These are phyloP conservation scores for Littorina saxatilis DNA, from an alignment of 1,140 invertebrate genomes.

Conservation along the genomic window DNA sequence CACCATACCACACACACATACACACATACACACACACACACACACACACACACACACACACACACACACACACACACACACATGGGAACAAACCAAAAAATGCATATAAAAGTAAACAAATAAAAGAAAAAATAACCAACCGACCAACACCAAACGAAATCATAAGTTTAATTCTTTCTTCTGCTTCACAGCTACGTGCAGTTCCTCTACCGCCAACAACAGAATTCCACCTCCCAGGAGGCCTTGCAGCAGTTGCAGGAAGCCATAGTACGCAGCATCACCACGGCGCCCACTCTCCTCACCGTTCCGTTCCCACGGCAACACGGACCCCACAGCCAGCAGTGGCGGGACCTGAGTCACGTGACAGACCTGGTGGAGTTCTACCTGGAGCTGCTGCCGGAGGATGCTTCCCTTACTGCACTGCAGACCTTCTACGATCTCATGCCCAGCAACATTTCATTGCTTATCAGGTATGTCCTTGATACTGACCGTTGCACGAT, in stretches of 20 bases:
- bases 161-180: too few relatives aligned
- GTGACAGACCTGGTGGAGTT: constrained; percentile 58
- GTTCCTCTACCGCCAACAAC: constrained; percentile 14
- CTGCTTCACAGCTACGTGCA: constrained; percentile 23
- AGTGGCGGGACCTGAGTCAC: constrained; percentile 56
- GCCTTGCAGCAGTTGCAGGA: constrained; percentile 33
- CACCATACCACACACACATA: too few relatives aligned
- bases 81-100: too few relatives aligned
- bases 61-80: too few relatives aligned
- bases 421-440: constrained; percentile 53
- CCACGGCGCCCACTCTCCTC: constrained; percentile 54
- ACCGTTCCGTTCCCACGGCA: constrained; percentile 41
- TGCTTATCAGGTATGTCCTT: constrained; percentile 52
- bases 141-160: too few relatives aligned
- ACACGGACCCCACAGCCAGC: constrained; percentile 11
- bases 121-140: too few relatives aligned
- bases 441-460: constrained; percentile 60
- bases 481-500: too few relatives aligned
- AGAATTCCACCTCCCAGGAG: too few relatives aligned
- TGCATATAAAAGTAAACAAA: too few relatives aligned
- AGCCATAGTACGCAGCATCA: constrained; percentile 52
- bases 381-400: constrained; percentile 49
- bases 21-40: too few relatives aligned
- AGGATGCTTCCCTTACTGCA: constrained; percentile 25
- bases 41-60: too few relatives aligned